These are phyloP conservation scores for Eubasilissa regina DNA, from an alignment of 1,140 invertebrate species.

Conservation along the genomic window DNA sequence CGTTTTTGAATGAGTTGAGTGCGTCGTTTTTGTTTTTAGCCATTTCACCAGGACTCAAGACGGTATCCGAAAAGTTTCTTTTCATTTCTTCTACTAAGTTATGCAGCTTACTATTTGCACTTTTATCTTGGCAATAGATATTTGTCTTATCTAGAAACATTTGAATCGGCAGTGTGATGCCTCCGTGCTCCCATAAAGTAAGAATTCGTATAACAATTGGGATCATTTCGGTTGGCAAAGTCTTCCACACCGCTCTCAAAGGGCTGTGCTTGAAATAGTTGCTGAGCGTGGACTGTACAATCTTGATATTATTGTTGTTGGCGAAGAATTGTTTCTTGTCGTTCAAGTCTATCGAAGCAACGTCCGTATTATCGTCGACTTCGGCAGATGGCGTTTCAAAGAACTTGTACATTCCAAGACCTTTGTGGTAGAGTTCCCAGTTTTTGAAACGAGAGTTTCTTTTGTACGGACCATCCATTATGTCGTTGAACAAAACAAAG, in stretches of 20 bases:
- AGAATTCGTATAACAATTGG: constrained; percentile 53
- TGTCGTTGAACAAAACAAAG: constrained; percentile 53
- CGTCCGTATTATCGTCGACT: constrained; percentile 26
- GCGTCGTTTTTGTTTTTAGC: constrained; percentile 5
- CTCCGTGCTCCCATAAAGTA: constrained; percentile 57
- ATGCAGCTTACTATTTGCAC: constrained; percentile 40
- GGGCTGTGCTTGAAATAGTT: constrained; percentile 58
- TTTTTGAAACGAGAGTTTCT: constrained; percentile 56
- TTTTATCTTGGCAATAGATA: constrained; percentile 42
- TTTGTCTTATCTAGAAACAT: constrained; percentile 55
- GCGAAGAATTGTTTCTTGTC: neutral
- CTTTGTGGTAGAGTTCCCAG: constrained; percentile 53
- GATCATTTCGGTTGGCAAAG: constrained; percentile 41
- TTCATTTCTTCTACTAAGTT: constrained; percentile 43
- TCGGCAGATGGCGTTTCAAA: constrained; percentile 56
- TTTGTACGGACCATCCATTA: constrained; percentile 42
- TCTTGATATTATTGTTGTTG: constrained; percentile 41
- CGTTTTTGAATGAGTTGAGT: neutral
- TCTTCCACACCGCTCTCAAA: constrained; percentile 48
- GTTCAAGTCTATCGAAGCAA: neutral
- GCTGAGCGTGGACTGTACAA: constrained; percentile 54
- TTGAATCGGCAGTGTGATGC: constrained; percentile 54
- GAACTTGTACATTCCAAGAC: constrained; percentile 49
- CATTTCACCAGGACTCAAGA: neutral
- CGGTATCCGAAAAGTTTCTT: constrained; percentile 36